Conservation (phyloP, 2,113 vertebrate genomes). For the Cyprinus carpio region DNA sequence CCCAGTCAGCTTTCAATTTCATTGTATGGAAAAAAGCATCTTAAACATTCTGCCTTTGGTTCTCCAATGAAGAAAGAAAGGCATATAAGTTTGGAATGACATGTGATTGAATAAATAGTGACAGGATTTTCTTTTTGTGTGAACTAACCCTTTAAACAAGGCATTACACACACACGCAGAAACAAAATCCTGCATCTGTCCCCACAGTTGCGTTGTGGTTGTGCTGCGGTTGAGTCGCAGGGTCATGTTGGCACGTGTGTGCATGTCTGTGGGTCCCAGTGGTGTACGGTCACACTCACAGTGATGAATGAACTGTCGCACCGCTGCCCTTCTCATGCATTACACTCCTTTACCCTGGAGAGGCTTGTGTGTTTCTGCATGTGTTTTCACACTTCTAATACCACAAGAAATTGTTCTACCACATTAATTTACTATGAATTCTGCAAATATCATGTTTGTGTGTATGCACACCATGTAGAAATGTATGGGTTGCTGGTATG, state of each 20-base stretch:
- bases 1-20: not conserved
- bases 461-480: not conserved
- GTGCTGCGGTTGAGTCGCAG: conserved; percentile 57
- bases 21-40: not conserved
- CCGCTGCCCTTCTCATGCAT: conserved; percentile 60
- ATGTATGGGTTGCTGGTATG: not conserved
- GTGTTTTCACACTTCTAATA: not conserved
- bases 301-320: conserved; percentile 77
- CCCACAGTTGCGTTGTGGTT: not conserved
- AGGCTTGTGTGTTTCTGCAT: conserved; percentile 35
- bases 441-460: not conserved
- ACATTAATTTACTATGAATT: not conserved
- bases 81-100: not conserved
- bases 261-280: conserved; percentile 61
- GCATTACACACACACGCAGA: not conserved
- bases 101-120: not conserved
- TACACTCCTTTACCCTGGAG: conserved; percentile 66
- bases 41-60: too few relatives aligned
- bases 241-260: conserved; percentile 59
- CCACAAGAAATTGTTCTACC: not conserved
- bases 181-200: not conserved
- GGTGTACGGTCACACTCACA: conserved; percentile 63
- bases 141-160: not conserved
- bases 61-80: too few relatives aligned
- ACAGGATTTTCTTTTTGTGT: not conserved